A percentile compares a stretch with the other conserved stretches of the same genome.
Evolutionary conservation across 2,797 vertebrate species (phyloP).

Genomic region (Lepilemur ruficaudatus): DNA sequence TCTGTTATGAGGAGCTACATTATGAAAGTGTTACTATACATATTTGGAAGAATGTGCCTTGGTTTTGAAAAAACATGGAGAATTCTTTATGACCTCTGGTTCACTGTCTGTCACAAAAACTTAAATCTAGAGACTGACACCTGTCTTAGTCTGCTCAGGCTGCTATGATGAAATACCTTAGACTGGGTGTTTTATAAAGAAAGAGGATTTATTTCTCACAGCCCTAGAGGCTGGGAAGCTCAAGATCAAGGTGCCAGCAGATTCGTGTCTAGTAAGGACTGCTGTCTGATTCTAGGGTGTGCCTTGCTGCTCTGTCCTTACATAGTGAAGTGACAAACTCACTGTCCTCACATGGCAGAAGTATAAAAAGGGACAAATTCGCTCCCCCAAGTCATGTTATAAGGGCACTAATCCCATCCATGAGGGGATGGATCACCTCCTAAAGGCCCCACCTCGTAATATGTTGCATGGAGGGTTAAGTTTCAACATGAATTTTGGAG

Average conservation of each 20-base stretch:
- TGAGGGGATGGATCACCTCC: background rate
- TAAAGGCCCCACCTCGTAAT: background rate
- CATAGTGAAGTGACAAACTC: background rate
- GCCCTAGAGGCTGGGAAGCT: background rate
- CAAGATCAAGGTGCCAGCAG: background rate
- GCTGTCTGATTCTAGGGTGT: background rate
- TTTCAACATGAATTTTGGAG: background rate
- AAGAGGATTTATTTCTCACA: background rate
- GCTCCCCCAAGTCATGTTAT: background rate
- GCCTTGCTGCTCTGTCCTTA: background rate
- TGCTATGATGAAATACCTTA: background rate
- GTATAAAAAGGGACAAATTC: background rate
- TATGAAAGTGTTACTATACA: background rate
- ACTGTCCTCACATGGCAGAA: background rate
- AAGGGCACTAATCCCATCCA: background rate
- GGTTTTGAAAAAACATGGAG: background rate
- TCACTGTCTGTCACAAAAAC: background rate
- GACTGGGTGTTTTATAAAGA: background rate
- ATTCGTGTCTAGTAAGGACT: background rate
- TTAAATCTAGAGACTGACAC: background rate
- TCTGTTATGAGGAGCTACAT: background rate
- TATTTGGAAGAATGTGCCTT: background rate
- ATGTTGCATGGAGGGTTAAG: background rate
- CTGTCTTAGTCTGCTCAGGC: background rate
- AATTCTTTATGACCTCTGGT: background rate